phyloP scores from a whole-genome alignment of 2,797 vertebrate species.

The Bufotes viridis region DNA sequence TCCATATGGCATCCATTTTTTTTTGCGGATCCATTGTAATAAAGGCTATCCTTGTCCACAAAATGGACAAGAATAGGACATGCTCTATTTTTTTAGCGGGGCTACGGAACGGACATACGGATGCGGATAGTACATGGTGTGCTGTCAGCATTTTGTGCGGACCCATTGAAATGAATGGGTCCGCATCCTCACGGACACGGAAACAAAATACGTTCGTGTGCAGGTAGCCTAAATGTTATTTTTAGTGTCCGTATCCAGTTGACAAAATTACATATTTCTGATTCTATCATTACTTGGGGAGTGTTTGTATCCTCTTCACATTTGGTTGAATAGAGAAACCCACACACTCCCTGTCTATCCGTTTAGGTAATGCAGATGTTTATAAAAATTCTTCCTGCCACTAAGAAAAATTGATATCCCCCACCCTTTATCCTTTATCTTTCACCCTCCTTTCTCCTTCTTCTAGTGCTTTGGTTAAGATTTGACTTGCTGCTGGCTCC shows the following conservation, averaged over 20 bases:
- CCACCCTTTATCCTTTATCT: constrained; percentile 15
- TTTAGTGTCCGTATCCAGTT: neutral
- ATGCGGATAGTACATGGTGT: too few species aligned
- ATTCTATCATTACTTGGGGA: constrained; percentile 15
- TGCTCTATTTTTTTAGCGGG: too few species aligned
- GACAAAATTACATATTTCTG: neutral
- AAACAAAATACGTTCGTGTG: too few species aligned
- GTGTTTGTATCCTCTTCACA: constrained; percentile 5
- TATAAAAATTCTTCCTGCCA: constrained; percentile 64
- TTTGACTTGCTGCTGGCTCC: constrained; percentile 30
- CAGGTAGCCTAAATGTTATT: neutral
- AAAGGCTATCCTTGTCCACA: too few species aligned
- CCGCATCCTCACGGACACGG: too few species aligned
- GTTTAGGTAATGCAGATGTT: constrained; percentile 60
- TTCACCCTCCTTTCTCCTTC: constrained; percentile 37
- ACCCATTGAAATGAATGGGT: too few species aligned
- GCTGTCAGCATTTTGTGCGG: too few species aligned
- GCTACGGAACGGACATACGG: too few species aligned
- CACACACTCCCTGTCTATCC: constrained; percentile 45
- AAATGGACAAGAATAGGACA: too few species aligned
- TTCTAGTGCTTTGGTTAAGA: constrained; percentile 36
- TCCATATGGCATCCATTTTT: too few species aligned
- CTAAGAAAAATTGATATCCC: constrained; percentile 60
- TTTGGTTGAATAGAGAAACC: constrained; percentile 37
- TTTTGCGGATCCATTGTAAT: too few species aligned